phyloP scores from a whole-genome alignment of 1,140 invertebrate genomes.

The Ganaspis sp. region DNA sequence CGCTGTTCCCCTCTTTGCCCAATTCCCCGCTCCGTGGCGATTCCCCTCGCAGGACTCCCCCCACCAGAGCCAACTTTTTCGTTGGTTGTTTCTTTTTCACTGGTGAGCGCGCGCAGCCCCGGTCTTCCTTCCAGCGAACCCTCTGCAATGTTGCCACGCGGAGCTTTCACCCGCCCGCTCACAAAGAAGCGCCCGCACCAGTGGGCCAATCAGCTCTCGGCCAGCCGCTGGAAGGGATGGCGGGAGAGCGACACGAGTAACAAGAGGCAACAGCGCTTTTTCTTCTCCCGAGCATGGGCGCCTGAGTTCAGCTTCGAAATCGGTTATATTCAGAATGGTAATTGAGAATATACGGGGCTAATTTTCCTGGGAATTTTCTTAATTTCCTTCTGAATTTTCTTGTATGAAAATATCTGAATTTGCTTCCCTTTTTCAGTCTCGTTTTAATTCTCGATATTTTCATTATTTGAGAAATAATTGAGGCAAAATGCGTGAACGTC shows the following conservation, averaged over 20 bases:
- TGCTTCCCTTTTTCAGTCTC: too few species aligned
- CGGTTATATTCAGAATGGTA: conserved; percentile 36
- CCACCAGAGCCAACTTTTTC: conserved; percentile 32
- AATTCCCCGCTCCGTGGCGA: conserved; percentile 1
- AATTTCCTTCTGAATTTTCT: not conserved
- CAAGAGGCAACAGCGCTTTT: conserved; percentile 64
- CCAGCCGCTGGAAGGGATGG: conserved; percentile 61
- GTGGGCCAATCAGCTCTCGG: conserved; percentile 61
- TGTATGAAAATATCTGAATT: too few species aligned
- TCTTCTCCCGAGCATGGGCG: conserved; percentile 51
- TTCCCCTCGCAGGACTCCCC: not conserved
- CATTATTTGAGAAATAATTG: too few species aligned
- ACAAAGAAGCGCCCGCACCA: conserved; percentile 71
- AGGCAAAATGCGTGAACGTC: too few species aligned
- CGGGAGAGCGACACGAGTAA: conserved; percentile 62
- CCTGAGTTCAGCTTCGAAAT: conserved; percentile 53
- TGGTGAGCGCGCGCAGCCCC: conserved; percentile 9
- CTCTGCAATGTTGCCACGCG: conserved; percentile 65
- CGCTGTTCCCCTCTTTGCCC: too few species aligned
- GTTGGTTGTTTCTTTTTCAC: conserved; percentile 36
- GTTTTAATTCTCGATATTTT: too few species aligned
- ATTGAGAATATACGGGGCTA: not conserved
- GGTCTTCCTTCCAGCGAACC: conserved; percentile 62
- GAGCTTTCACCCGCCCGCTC: conserved; percentile 69
- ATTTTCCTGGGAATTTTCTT: not conserved